Percentiles rank a stretch among this genome's conserved stretches.
phyloP scores from a whole-genome alignment of 1,140 invertebrate genomes.

The Proales similis region DNA sequence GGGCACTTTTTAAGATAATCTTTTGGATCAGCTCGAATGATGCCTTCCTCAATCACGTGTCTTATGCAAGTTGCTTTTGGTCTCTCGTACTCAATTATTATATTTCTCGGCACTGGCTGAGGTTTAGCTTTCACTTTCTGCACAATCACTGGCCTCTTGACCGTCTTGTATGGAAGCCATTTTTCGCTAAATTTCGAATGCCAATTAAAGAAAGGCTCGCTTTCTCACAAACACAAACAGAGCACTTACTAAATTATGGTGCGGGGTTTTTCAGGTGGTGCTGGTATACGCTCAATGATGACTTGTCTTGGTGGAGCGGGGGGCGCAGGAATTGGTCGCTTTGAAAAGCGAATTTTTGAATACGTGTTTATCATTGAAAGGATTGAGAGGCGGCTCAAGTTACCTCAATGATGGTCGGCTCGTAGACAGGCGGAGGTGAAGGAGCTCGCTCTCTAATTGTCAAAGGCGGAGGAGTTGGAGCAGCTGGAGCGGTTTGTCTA shows the following conservation, averaged over 20 bases:
- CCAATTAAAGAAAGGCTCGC: not conserved
- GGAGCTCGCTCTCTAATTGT: constrained; percentile 31
- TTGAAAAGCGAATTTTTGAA: not conserved
- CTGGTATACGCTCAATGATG: constrained; percentile 29
- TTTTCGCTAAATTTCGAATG: constrained; percentile 27
- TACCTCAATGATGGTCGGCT: constrained; percentile 34
- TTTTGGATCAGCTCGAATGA: constrained; percentile 28
- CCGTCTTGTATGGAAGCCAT: constrained; percentile 33
- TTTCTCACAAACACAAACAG: not conserved
- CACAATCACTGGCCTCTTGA: constrained; percentile 24
- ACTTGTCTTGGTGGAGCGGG: constrained; percentile 35
- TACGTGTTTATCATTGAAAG: not conserved
- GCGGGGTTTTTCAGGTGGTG: constrained; percentile 34
- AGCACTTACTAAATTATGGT: constrained; percentile 32
- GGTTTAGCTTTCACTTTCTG: constrained; percentile 17
- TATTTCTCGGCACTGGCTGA: constrained; percentile 10
- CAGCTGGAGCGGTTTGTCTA: constrained; percentile 30
- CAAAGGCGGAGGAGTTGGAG: constrained; percentile 20
- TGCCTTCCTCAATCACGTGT: constrained; percentile 37
- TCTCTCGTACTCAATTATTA: constrained; percentile 38
- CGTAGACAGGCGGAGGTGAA: constrained; percentile 19
- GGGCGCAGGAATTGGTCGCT: constrained; percentile 3
- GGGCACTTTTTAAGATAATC: not conserved
- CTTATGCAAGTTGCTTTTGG: constrained; percentile 18
- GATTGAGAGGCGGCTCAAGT: not conserved